Base-by-base conservation (phyloP, 2,113 vertebrate species). In the Silurus asotus region DNA sequence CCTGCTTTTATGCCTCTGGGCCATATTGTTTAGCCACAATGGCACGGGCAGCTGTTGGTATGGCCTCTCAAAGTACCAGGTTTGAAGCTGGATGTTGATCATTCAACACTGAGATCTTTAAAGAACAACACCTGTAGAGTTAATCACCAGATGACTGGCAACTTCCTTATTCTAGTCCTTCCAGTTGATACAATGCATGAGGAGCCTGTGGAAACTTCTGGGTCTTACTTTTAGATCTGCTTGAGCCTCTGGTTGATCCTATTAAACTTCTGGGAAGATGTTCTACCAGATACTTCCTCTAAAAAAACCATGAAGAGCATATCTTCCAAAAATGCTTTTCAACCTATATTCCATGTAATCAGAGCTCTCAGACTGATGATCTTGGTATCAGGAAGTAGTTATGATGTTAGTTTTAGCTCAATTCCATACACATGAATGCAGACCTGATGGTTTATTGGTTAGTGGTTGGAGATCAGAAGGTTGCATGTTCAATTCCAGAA, bases 11-110 rank as follows among this genome's bases (percentile, higher is more conserved):
- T 93, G 82, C 89, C 87, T 78, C 25, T 64, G 8, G 86, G 81
- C 76, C 0, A 82, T 67, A 93, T 94, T 94, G 94, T 94, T 92
- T 87, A 25, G 59, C 86, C 87, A 93, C 90, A 94, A 92, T 92
- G 91, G 84, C 85, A 19, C 84, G 13, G 69, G 64, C 58, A 58
- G 58, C 86, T 51, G 51, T 49, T 20, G 8, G 14, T 56, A 20
- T 79, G 69, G 64, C 37, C 61, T 89, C 84, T 86, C 86, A 86
- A 81, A 61, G 72, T 37, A 59, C 56, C 78, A n/a, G 14, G 14
- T 49, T 37, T 49, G 37, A 7, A 23, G 15, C 67, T 62, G 45
- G 45, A 74, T 19, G 61, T 85, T 6, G 61, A 59, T 81, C 28
- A 28, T 81, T 81, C 72, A 81, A 86, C 61, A 86, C 15, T 51